These are phyloP conservation scores for Nothocercus julius DNA, from an alignment of 2,113 vertebrate genomes.

Conservation along the genomic window DNA sequence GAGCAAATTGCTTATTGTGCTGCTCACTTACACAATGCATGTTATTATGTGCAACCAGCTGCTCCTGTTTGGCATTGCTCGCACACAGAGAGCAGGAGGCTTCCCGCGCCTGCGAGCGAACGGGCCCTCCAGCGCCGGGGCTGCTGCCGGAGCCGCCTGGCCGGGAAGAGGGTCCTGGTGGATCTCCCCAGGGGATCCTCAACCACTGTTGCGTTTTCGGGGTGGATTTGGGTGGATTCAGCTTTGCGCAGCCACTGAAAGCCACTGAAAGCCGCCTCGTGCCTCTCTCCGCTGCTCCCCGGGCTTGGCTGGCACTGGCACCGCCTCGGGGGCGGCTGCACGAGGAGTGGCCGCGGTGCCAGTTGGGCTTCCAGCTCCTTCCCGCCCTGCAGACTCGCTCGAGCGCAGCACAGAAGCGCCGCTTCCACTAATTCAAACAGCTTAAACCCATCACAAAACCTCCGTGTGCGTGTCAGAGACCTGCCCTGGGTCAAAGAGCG, in stretches of 20 bases:
- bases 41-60: conserved; percentile 74
- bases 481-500: neutral
- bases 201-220: neutral
- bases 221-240: neutral
- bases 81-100: conserved; percentile 47
- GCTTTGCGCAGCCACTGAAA: neutral
- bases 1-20: conserved; percentile 73
- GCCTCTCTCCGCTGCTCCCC: neutral
- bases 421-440: conserved; percentile 23
- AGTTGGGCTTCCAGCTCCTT: conserved; percentile 62
- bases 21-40: conserved; percentile 69
- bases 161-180: neutral
- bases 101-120: conserved; percentile 25
- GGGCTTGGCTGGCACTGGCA: neutral
- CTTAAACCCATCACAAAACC: conserved; percentile 16
- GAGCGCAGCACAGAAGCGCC: conserved; percentile 13
- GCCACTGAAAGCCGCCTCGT: neutral
- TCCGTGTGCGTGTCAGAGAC: neutral
- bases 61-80: conserved; percentile 64
- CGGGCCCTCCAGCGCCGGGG: neutral
- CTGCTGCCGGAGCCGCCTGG: conserved; percentile 35
- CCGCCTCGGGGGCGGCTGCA: neutral
- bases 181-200: neutral
- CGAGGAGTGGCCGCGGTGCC: neutral
- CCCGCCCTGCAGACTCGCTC: conserved; percentile 21